phyloP scores from a whole-genome alignment of 2,797 vertebrate genomes.

The Syndactyla subalaris region DNA sequence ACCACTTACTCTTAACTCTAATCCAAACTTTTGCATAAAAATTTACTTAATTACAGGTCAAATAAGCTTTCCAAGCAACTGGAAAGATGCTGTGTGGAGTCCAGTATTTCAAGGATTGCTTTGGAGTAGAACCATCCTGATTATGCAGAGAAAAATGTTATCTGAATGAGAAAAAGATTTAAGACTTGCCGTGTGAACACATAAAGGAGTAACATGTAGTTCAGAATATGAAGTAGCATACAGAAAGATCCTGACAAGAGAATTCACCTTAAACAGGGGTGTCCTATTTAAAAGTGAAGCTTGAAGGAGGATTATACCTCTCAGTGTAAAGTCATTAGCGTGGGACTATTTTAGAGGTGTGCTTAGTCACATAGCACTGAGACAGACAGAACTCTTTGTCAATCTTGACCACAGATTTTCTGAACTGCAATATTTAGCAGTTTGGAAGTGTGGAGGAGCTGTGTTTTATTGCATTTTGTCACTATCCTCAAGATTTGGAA shows the following conservation, averaged over 20 bases:
- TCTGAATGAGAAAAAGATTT: not conserved
- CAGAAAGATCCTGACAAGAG: not conserved
- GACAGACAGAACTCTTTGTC: not conserved
- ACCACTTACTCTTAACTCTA: not conserved
- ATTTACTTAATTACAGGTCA: not conserved
- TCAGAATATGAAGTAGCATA: not conserved
- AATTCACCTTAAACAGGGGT: not conserved
- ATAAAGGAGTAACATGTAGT: not conserved
- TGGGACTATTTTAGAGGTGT: not conserved
- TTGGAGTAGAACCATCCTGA: not conserved
- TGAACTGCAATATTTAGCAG: not conserved
- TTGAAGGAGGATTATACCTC: not conserved
- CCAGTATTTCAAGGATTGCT: not conserved
- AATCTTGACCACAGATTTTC: not conserved
- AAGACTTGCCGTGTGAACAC: not conserved
- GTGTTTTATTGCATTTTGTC: not conserved
- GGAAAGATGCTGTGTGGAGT: not conserved
- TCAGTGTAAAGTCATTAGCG: not conserved
- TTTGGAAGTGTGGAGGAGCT: not conserved
- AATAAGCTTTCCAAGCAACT: not conserved
- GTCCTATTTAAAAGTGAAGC: not conserved
- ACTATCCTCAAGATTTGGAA: not conserved
- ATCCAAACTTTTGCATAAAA: not conserved
- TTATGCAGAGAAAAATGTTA: not conserved
- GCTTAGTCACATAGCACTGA: not conserved